Evolutionary conservation across 2,797 vertebrate species (phyloP).

Genomic region (Orestias chungarensis): DNA sequence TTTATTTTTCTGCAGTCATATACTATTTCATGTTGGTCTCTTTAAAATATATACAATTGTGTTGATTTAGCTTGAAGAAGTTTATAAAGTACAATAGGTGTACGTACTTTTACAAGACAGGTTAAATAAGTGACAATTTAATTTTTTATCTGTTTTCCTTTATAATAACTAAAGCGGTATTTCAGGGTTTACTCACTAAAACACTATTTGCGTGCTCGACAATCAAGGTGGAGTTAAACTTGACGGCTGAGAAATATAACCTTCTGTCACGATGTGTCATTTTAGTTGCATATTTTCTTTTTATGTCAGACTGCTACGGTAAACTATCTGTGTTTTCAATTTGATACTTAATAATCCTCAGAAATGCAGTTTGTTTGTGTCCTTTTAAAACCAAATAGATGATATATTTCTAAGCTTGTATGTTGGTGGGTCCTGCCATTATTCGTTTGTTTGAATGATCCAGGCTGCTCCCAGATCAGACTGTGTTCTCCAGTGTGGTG

Average conservation of each 20-base stretch:
- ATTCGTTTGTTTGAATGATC: conserved; percentile 48
- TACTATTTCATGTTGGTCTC: neutral
- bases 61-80: neutral
- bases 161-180: too few species aligned
- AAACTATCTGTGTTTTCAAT: conserved; percentile 16
- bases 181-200: neutral
- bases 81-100: neutral
- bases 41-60: neutral
- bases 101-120: neutral
- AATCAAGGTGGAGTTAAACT: neutral
- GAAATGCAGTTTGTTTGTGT: conserved; percentile 18
- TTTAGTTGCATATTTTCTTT: neutral
- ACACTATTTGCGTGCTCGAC: neutral
- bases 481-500: conserved; percentile 84
- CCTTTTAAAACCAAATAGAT: conserved; percentile 24
- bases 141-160: neutral
- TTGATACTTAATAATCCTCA: conserved; percentile 57
- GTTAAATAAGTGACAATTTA: neutral
- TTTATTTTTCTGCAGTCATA: neutral
- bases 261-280: neutral
- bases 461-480: conserved; percentile 88
- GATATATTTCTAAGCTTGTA: neutral
- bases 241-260: neutral
- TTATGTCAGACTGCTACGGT: neutral
- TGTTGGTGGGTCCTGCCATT: neutral